A percentile compares a stretch with the other conserved stretches of the same genome.
Conservation (phyloP, 2,113 vertebrate species). For the Amblyornis subalaris region DNA sequence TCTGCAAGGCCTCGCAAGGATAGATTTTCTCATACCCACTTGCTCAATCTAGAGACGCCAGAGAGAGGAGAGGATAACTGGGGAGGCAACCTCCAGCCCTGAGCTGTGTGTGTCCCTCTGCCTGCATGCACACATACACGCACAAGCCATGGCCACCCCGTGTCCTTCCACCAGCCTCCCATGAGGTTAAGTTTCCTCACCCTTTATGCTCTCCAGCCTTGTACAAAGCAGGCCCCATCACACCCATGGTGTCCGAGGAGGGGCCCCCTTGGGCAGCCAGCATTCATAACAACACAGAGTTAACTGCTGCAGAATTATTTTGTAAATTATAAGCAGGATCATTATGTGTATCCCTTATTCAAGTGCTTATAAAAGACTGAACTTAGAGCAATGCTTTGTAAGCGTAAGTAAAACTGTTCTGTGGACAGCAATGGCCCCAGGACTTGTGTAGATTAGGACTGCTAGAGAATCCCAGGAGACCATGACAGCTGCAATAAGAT, state of each 20-base stretch:
- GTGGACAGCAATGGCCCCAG: fast-evolving
- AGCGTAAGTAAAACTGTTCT: background rate
- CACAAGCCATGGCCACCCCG: fast-evolving
- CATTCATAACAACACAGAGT: fast-evolving
- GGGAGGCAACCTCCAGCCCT: background rate
- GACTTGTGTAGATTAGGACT: background rate
- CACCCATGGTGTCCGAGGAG: background rate
- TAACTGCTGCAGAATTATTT: background rate
- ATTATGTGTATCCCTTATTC: background rate
- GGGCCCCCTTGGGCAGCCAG: fast-evolving
- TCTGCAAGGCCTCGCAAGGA: background rate
- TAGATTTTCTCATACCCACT: background rate
- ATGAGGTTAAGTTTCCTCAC: background rate
- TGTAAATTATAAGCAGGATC: background rate
- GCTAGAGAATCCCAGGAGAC: background rate
- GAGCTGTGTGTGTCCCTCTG: background rate
- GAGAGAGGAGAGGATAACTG: background rate
- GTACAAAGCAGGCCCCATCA: background rate
- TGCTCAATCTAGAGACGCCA: background rate
- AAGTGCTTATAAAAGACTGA: background rate
- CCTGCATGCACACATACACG: background rate
- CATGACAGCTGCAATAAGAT: background rate
- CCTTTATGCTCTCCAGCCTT: background rate
- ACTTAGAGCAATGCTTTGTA: background rate
- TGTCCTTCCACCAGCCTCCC: background rate